Percentiles rank a stretch among this genome's conserved stretches.
These are phyloP conservation scores for Salmo trutta DNA, from an alignment of 2,797 vertebrate genomes.

Conservation along the genomic window DNA sequence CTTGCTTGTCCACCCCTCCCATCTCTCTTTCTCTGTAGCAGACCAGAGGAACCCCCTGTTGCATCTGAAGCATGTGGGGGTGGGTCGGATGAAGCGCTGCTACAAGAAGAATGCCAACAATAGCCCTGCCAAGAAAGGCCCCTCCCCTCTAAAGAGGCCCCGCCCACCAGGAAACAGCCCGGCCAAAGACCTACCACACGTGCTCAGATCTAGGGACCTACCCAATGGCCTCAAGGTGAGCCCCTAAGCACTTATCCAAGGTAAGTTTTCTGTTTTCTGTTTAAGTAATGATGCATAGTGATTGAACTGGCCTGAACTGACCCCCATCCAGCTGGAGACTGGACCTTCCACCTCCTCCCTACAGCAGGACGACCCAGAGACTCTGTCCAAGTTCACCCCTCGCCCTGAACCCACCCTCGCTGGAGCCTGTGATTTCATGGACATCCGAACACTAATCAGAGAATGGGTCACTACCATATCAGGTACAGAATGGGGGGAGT, in stretches of 20 bases:
- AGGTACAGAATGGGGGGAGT: constrained; percentile 62
- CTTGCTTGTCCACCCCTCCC: not conserved
- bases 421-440: constrained; percentile 88
- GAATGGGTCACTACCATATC: constrained; percentile 88
- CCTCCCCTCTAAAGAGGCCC: constrained; percentile 86
- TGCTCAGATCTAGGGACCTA: constrained; percentile 75
- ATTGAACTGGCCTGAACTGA: not conserved
- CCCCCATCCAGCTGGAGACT: constrained; percentile 74
- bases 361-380: constrained; percentile 57
- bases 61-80: constrained; percentile 80
- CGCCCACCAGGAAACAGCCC: constrained; percentile 75
- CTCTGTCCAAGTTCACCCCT: constrained; percentile 50
- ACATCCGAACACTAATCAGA: constrained; percentile 87
- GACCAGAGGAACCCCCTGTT: constrained; percentile 84
- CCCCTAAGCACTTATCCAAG: not conserved
- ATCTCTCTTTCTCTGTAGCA: constrained; percentile 56
- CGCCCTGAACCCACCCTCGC: constrained; percentile 85
- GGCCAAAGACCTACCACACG: constrained; percentile 75
- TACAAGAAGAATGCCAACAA: constrained; percentile 73
- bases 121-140: constrained; percentile 82
- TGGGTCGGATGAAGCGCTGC: constrained; percentile 81
- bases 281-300: not conserved
- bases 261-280: not conserved
- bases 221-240: constrained; percentile 76
- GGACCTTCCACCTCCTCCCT: constrained; percentile 75